Conservation (phyloP, 2,113 vertebrate genomes). For the Saiga tatarica region DNA sequence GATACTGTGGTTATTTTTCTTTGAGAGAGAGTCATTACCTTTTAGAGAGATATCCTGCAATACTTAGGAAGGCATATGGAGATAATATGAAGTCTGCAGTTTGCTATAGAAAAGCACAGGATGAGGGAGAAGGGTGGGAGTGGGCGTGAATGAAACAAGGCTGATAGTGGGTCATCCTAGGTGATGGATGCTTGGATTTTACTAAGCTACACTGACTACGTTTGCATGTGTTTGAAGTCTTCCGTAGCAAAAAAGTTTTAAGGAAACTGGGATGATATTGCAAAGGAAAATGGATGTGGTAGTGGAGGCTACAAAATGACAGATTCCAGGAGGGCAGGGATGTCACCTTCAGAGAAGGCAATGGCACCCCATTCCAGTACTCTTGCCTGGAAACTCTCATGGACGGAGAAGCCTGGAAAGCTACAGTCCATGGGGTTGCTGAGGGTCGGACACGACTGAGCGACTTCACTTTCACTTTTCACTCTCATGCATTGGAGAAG, state of each 20-base stretch:
- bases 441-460: no score
- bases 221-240: background rate
- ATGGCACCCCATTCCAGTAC: no score
- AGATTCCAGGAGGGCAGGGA: background rate
- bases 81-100: slow-evolving; percentile 6
- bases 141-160: background rate
- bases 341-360: no score
- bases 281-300: background rate
- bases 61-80: slow-evolving; percentile 7
- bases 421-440: no score
- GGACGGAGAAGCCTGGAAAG: no score
- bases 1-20: background rate
- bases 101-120: background rate
- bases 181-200: background rate
- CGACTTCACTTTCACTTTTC: no score
- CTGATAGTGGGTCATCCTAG: background rate
- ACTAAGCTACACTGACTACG: background rate
- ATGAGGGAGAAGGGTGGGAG: background rate
- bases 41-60: slow-evolving; percentile 28
- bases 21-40: background rate
- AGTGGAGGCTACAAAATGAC: background rate
- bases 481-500: no score
- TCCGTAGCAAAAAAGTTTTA: background rate
- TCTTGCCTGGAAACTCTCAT: no score
- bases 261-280: background rate